Evolutionary conservation across 2,797 vertebrate species (phyloP), one percentile per base, ranked within the genome.

Genomic region (Psittacula echo): DNA sequence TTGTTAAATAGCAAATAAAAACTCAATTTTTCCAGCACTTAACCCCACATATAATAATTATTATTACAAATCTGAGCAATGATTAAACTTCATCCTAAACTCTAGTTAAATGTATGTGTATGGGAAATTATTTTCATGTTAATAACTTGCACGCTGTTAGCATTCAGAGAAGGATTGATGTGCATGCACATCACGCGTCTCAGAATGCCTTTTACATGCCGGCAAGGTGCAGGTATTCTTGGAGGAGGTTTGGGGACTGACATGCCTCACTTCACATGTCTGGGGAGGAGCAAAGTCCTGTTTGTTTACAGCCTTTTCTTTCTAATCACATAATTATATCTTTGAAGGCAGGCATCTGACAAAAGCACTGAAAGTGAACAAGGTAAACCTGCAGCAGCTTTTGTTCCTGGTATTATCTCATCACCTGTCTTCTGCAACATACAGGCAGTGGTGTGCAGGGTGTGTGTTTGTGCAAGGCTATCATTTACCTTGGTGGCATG

Each of bases 341-440:
- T 92, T 89, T 80, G 85, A 80, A 95, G 94, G 97, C 95, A 94
- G 96, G 85, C 85, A 82, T 61, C 81, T 79, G 88, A 96, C 89
- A 89, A 97, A 96, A 96, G 90, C 82, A 75, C 81, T 21, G 67
- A 90, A 97, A 97, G 96, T 70, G 96, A 98, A 94, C 89, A 96
- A 93, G 96, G 96, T 95, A 87, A 97, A 93, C 89, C 89, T 79
- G 96, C 97, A 97, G 97, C 96, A 96, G 91, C 97, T 97, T 97
- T 98, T 89, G 81, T 97, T 72, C 89, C 88, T 85, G 93, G 98
- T 98, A 97, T 98, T 98, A 98, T 98, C 98, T 98, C 97, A 96
- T 97, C 95, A 39, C 87, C 86, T 95, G 66, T 91, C 87, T 48
- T 78, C 87, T 42, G 73, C 77, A 75, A 91, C 97, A 32, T 9